Percentiles rank a stretch among this genome's conserved stretches.
Evolutionary conservation across 2,113 vertebrate species (phyloP).

Genomic region (Acanthochromis polyacanthus): DNA sequence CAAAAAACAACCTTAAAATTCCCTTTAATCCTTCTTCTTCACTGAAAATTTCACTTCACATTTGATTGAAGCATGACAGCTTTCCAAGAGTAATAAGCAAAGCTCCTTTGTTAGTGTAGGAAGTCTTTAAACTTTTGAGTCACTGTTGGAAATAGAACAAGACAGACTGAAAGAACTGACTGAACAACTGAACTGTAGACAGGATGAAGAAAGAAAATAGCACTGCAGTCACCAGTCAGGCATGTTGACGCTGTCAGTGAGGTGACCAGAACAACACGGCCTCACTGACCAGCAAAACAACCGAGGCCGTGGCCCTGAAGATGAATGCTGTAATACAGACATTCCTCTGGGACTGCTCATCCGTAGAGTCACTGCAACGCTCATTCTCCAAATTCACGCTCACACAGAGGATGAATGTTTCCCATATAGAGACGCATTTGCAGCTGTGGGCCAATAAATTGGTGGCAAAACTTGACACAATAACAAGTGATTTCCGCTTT

Average conservation of each 20-base stretch:
- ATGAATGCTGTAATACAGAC: conserved; percentile 46
- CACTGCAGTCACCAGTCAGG: conserved; percentile 35
- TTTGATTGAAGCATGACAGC: neutral
- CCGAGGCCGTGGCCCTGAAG: conserved; percentile 25
- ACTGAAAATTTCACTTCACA: too few relatives aligned
- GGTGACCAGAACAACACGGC: conserved; percentile 25
- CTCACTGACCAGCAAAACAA: conserved; percentile 35
- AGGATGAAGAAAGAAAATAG: conserved; percentile 12
- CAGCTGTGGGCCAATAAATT: neutral
- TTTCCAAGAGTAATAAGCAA: too few relatives aligned
- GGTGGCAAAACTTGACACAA: conserved; percentile 32
- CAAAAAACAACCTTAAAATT: too few relatives aligned
- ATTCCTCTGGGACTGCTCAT: conserved; percentile 62
- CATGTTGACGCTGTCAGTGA: conserved; percentile 37
- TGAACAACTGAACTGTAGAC: neutral
- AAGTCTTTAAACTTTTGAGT: neutral
- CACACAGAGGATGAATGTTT: conserved; percentile 18
- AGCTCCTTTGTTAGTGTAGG: too few relatives aligned
- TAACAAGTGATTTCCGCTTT: conserved; percentile 31
- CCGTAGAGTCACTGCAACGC: conserved; percentile 19
- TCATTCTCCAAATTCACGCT: conserved; percentile 41
- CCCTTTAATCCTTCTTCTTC: too few relatives aligned
- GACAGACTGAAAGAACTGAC: neutral
- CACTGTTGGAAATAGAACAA: neutral
- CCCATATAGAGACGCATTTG: conserved; percentile 10